Evolutionary conservation across 2,113 vertebrate species (phyloP).

Genomic region (Mystacornis crossleyi): DNA sequence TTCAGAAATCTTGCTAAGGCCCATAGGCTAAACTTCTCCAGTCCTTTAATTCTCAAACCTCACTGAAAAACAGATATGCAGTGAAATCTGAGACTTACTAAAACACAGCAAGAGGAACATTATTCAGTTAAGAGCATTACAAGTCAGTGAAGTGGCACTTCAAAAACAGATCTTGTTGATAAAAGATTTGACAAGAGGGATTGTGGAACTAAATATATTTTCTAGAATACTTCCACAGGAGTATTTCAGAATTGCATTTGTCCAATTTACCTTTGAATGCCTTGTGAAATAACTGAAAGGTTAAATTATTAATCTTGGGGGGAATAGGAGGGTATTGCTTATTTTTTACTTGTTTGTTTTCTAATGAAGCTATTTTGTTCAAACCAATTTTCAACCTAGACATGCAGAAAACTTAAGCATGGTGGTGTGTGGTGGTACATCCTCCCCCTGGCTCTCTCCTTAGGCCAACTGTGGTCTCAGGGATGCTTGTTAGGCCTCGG

Average conservation of each 20-base stretch:
- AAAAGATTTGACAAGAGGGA: neutral
- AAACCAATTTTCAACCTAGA: neutral
- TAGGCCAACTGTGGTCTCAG: neutral
- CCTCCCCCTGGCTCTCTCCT: neutral
- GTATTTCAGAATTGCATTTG: neutral
- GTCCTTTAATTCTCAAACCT: neutral
- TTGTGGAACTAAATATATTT: neutral
- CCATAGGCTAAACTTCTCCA: neutral
- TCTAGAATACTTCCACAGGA: neutral
- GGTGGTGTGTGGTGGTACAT: neutral
- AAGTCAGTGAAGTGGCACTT: neutral
- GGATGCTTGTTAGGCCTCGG: neutral
- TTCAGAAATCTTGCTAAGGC: neutral
- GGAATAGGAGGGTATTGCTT: accelerated
- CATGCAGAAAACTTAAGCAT: neutral
- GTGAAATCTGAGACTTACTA: neutral
- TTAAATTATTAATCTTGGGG: neutral
- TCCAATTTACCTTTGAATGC: neutral
- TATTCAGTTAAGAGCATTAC: neutral
- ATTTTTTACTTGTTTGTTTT: neutral
- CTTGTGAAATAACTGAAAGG: neutral
- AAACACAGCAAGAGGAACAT: neutral
- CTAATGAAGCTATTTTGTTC: neutral
- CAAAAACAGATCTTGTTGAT: neutral
- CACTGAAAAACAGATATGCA: neutral